Percentiles rank a stretch among this genome's conserved stretches.
phyloP scores from a whole-genome alignment of 2,797 vertebrate species.

The Thalassophryne amazonica region DNA sequence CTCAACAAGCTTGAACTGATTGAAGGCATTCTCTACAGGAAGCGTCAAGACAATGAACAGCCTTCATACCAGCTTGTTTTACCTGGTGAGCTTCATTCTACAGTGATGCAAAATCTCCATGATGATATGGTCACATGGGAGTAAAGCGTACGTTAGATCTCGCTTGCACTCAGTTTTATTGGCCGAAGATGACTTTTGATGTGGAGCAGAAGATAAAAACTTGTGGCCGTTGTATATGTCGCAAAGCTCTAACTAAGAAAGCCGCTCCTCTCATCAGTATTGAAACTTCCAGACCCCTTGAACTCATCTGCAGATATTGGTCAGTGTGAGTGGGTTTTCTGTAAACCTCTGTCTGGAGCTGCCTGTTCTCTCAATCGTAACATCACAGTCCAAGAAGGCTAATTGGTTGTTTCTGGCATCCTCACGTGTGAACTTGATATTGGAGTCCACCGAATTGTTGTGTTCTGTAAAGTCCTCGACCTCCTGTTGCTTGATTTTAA shows the following conservation, averaged over 20 bases:
- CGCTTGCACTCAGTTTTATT: not conserved
- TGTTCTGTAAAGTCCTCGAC: no score
- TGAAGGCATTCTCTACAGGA: not conserved
- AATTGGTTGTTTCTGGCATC: no score
- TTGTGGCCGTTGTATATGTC: not conserved
- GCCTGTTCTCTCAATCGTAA: no score
- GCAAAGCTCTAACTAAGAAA: not conserved
- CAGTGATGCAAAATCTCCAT: not conserved
- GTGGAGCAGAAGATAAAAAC: not conserved
- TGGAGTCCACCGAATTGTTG: no score
- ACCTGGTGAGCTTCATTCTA: not conserved
- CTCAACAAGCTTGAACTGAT: not conserved
- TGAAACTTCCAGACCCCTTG: not conserved
- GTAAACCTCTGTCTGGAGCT: no score
- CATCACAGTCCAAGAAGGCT: no score
- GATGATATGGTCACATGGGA: not conserved
- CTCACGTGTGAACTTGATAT: no score
- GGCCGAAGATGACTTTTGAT: not conserved
- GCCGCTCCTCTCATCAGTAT: conserved; percentile 1
- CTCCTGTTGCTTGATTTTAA: no score
- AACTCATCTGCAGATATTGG: not conserved
- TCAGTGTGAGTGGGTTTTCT: no score
- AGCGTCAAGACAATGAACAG: not conserved
- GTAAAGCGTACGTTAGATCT: not conserved
- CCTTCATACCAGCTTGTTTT: not conserved